Percentiles rank a stretch among this genome's conserved stretches.
Conservation (phyloP, 2,113 vertebrate genomes). For the Perca flavescens region DNA sequence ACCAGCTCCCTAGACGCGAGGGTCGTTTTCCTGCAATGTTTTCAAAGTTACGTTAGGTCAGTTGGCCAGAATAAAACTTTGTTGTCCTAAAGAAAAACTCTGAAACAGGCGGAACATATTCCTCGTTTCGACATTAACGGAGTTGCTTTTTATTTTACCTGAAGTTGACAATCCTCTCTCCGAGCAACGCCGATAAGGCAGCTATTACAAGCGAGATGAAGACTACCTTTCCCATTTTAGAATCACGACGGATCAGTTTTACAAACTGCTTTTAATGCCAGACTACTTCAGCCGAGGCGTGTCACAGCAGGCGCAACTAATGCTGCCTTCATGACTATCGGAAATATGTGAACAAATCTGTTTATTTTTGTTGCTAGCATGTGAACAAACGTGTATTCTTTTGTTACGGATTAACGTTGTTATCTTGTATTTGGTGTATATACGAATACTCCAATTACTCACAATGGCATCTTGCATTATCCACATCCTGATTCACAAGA, state of each 20-base stretch:
- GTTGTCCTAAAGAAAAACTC: background rate
- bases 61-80: background rate
- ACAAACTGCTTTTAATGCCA: fast-evolving
- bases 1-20: constrained; percentile 69
- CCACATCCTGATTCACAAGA: background rate
- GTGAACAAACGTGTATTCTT: background rate
- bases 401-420: background rate
- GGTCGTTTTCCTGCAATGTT: constrained; percentile 62
- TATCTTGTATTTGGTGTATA: background rate
- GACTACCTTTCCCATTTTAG: constrained; percentile 75
- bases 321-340: constrained; percentile 33
- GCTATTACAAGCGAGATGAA: constrained; percentile 60
- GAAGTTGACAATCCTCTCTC: constrained; percentile 72
- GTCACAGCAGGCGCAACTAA: background rate
- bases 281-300: background rate
- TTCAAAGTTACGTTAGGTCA: background rate
- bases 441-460: too few relatives aligned
- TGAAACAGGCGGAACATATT: background rate
- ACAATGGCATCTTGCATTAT: background rate
- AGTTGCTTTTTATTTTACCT: constrained; percentile 61
- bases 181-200: constrained; percentile 66
- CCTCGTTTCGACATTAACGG: too few relatives aligned
- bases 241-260: fast-evolving
- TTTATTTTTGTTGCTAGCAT: too few relatives aligned
- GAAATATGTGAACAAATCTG: background rate